phyloP scores from a whole-genome alignment of 2,888 invertebrate species.

The Netelia melanura region DNA sequence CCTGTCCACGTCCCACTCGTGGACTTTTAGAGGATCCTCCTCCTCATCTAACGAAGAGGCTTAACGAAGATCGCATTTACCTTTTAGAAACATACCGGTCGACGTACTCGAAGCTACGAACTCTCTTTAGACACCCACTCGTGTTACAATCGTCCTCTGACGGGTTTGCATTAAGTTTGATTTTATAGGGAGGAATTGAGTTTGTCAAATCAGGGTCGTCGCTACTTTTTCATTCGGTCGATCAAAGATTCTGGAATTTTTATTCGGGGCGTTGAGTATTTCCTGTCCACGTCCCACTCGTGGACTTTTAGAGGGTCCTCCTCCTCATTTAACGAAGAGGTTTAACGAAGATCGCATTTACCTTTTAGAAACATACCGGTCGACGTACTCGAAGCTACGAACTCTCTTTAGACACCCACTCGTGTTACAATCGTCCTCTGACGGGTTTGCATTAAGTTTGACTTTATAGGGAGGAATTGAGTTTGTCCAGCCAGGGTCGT shows the following conservation, averaged over 20 bases:
- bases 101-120: not conserved
- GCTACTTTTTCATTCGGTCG: not conserved
- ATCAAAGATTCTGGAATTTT: not conserved
- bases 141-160: conserved; percentile 12
- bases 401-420: conserved; percentile 2
- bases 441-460: not conserved
- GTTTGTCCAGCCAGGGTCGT: not conserved
- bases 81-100: not conserved
- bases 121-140: conserved; percentile 5
- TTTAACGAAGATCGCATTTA: too few species aligned
- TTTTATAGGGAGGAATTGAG: not conserved
- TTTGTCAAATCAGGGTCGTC: not conserved
- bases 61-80: too few species aligned
- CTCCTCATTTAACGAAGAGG: too few species aligned
- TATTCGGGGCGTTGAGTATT: not conserved
- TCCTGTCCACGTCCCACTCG: too few species aligned
- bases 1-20: too few species aligned
- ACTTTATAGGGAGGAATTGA: not conserved
- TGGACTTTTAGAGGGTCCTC: too few species aligned
- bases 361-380: not conserved
- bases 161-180: not conserved
- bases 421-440: conserved; percentile 13
- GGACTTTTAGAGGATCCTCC: too few species aligned
- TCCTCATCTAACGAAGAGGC: too few species aligned
- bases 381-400: not conserved